Evolutionary conservation across 2,113 vertebrate genomes (phyloP).

Genomic region (Excalfactoria chinensis): DNA sequence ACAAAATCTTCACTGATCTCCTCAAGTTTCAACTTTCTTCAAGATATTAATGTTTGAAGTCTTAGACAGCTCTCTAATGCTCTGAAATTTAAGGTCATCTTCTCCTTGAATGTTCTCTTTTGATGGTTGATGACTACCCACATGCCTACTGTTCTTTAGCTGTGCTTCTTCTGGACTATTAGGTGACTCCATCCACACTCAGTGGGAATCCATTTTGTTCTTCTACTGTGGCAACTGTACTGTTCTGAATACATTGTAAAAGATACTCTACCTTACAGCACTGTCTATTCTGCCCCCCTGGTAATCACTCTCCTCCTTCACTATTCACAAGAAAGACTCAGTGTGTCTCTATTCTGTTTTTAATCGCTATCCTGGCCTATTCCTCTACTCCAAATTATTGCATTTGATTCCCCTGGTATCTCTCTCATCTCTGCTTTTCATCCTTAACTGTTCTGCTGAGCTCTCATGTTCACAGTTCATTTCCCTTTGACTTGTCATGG

Average conservation of each 20-base stretch:
- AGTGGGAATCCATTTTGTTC: not conserved
- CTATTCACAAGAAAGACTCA: conserved; percentile 40
- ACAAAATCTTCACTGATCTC: not conserved
- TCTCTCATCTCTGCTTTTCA: conserved; percentile 25
- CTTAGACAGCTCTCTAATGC: not conserved
- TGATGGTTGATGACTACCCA: not conserved
- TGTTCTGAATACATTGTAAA: not conserved
- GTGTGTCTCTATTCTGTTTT: conserved; percentile 7
- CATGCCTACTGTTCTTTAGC: not conserved
- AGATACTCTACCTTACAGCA: not conserved
- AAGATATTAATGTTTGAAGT: not conserved
- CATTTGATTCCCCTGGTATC: not conserved
- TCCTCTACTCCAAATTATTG: conserved; percentile 12
- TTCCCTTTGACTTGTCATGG: not conserved
- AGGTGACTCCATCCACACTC: not conserved
- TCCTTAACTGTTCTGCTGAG: not conserved
- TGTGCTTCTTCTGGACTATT: not conserved
- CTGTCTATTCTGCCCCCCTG: not conserved
- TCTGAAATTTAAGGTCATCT: not conserved
- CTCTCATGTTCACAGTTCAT: not conserved
- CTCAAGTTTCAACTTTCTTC: not conserved
- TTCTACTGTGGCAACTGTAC: not conserved
- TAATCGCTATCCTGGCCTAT: not conserved
- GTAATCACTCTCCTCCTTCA: conserved; percentile 24
- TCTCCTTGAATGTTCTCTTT: not conserved